Base-by-base conservation (phyloP, 2,888 invertebrate genomes). In the Nomada hirtipes region DNA sequence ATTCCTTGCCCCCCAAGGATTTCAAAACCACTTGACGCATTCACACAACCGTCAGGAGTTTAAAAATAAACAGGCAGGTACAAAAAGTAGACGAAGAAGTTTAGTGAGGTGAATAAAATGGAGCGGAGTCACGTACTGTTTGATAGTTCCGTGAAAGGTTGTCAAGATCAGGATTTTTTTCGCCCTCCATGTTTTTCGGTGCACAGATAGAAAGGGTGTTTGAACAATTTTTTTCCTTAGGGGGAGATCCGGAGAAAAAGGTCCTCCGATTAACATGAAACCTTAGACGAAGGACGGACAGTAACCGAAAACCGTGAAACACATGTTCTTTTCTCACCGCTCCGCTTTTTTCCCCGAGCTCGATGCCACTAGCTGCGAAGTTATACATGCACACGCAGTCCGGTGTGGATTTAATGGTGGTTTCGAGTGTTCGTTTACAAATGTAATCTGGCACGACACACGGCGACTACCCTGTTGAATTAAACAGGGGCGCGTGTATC, bases 271-370 rank as follows among this genome's bases (percentile, higher is more conserved):
- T 72, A 67, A 68, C 71, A 13, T 10, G 77, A 70, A 82, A 85
- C 78, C 44, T 71, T 76, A 77, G 68, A 82, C 75, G 60, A 67
- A 64, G 69, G 70, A 23, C n/a, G 69, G 70, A 23, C n/a, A 23
- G 85, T 82, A 85, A 85, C 65, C 63, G 65, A 76, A 85, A 82
- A 85, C 85, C 85, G 59, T 73, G 69, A 78, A 76, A 76, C 85
- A 85, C 71, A 73, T 85, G 85, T 72, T 64, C 73, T 53, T 76
- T 86, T 81, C 86, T 64, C 86, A 86, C 63, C 47, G 70, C 57
- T 50, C 60, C 15, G 73, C 78, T 83, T 86, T 83, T 75, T 47
- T 47, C 13, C 20, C 26, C 63, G 15, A 13, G 50, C 20, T 44
- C 69, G 70, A 79, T 76, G 70, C 44, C 60, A 36, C 65, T 60